Percentiles rank a stretch among this genome's conserved stretches.
Evolutionary conservation across 2,113 vertebrate genomes (phyloP).

Genomic region (Amia ocellicauda): DNA sequence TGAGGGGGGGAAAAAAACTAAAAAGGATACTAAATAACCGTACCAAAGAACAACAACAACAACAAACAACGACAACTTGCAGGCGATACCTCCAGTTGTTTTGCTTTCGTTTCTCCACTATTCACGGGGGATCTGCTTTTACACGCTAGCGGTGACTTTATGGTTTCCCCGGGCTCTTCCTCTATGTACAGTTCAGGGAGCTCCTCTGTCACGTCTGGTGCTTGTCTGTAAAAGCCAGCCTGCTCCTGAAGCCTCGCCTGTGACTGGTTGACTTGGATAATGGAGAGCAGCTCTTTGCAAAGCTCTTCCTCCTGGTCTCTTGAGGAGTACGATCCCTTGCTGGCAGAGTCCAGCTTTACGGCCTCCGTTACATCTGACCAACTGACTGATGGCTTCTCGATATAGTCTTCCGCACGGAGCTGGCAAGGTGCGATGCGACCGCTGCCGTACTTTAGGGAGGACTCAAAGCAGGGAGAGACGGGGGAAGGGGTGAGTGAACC

Average conservation of each 20-base stretch:
- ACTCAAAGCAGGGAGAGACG: conserved; percentile 26
- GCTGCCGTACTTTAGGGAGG: conserved; percentile 21
- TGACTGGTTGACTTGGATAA: conserved; percentile 41
- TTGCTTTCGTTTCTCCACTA: conserved; percentile 54
- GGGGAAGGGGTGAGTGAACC: conserved; percentile 32
- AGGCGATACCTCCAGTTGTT: conserved; percentile 48
- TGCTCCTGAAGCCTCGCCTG: conserved; percentile 32
- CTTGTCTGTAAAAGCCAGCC: conserved; percentile 30
- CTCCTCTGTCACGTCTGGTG: conserved; percentile 42
- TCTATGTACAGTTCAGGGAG: conserved; percentile 75
- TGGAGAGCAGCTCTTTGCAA: conserved; percentile 45
- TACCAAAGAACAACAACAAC: too few relatives aligned
- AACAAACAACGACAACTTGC: too few relatives aligned
- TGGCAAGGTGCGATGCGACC: conserved; percentile 30
- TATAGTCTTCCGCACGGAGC: conserved; percentile 15
- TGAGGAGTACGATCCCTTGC: conserved; percentile 27
- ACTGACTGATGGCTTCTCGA: conserved; percentile 18
- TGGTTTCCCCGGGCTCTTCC: conserved; percentile 64
- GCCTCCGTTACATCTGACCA: conserved; percentile 28
- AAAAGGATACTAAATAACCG: too few relatives aligned
- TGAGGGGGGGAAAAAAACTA: too few relatives aligned
- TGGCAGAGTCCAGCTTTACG: conserved; percentile 12
- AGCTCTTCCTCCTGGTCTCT: conserved; percentile 52
- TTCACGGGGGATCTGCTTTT: conserved; percentile 41
- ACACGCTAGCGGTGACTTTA: conserved; percentile 33